phyloP scores from a whole-genome alignment of 2,797 vertebrate genomes.

The Sebastiscus tertius region DNA sequence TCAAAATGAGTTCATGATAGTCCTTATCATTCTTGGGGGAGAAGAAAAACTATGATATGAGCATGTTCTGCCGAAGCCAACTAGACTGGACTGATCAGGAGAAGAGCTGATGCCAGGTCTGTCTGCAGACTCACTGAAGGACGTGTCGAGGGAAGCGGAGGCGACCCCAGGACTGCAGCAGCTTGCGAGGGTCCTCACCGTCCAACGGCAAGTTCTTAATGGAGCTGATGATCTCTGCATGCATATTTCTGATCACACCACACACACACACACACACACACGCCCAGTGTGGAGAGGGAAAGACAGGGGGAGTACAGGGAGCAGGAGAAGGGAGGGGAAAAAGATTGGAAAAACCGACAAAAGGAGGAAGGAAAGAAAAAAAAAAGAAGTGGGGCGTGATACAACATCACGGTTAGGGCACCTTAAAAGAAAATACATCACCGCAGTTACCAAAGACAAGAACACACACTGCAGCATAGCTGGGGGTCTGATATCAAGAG shows the following conservation, averaged over 20 bases:
- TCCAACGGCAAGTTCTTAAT: conserved; percentile 97
- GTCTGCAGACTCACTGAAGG: conserved; percentile 92
- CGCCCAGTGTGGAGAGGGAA: conserved; percentile 44
- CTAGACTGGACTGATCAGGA: conserved; percentile 34
- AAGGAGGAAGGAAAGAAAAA: conserved; percentile 12
- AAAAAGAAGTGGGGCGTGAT: conserved; percentile 24
- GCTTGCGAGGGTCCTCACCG: conserved; percentile 93
- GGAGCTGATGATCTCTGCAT: conserved; percentile 97
- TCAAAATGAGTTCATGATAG: background rate
- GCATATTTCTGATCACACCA: conserved; percentile 90
- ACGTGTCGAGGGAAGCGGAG: conserved; percentile 89
- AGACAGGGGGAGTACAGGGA: conserved; percentile 52
- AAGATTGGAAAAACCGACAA: conserved; percentile 12
- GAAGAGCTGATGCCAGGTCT: conserved; percentile 53
- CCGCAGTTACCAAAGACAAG: conserved; percentile 31
- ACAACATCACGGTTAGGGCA: conserved; percentile 67
- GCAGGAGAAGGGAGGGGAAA: background rate
- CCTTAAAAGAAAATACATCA: conserved; percentile 53
- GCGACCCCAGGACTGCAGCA: conserved; percentile 92
- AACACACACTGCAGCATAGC: conserved; percentile 59
- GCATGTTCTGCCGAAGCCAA: conserved; percentile 39
- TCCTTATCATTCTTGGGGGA: too few species aligned
- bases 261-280: conserved; percentile 41
- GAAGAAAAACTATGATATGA: conserved; percentile 8
- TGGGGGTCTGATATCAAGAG: conserved; percentile 47